Base-by-base conservation (phyloP, 2,888 invertebrate genomes). In the Portevinia maculata region DNA sequence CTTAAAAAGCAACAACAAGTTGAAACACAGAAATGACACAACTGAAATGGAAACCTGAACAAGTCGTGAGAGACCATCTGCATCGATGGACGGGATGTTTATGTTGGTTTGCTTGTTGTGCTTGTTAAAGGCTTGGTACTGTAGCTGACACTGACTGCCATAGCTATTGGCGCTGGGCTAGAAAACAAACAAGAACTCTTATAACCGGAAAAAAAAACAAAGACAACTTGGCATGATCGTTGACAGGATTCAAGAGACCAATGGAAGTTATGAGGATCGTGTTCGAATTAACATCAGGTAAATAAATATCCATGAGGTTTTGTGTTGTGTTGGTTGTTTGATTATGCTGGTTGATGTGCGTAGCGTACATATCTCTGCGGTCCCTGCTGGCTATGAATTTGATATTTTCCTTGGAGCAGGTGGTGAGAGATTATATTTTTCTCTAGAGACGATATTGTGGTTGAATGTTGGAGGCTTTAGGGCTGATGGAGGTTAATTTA, bases 31-130 rank as follows among this genome's bases (percentile, higher is more conserved):
- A 65, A 67, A 76, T 53, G 60, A 71, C 76, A 78, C 83, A 76
- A 83, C 83, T 83, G 83, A 83, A 83, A 83, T 83, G 83, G 83
- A 83, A 83, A 83, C 83, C 78, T 81, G 70, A 76, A 81, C 48
- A 71, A 76, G 65, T 76, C 81, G 64, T 76, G 60, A 70, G 60
- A 70, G 81, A 81, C 81, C 81, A 81, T 81, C 81, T 81, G 81
- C 70, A 59, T 44, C 28, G 48, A 8, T 21, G 15, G 24, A 48
- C 8, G 11, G 11, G 32, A 34, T 46, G 24, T 9, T 15, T 41
- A 41, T 28, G 34, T 34, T n/a, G 28, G 55, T 8, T 21, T 30
- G 21, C 19, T 28, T 9, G 52, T 30, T 39, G 37, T 34, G 53
- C 52, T 32, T 32, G 52, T 13, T 52, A 21, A n/a, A 32, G 17